Conservation (phyloP, 2,797 vertebrate genomes). For the Trichosurus vulpecula region DNA sequence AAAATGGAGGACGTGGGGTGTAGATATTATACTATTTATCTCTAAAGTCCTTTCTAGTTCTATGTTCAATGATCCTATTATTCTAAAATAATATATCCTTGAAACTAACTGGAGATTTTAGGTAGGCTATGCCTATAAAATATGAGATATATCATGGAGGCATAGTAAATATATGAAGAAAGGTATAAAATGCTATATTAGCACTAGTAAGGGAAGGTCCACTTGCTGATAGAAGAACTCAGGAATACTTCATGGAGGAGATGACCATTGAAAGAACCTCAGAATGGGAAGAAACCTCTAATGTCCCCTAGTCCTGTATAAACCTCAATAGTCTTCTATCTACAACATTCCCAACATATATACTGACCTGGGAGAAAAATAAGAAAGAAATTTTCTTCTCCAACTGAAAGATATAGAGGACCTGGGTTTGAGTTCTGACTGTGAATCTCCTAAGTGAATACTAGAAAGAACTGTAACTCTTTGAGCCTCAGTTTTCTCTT, state of each 20-base stretch:
- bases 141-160: not conserved
- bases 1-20: not conserved
- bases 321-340: not conserved
- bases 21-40: not conserved
- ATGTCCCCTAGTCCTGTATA: not conserved
- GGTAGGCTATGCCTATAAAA: not conserved
- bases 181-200: not conserved
- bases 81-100: not conserved
- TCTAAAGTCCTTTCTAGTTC: not conserved
- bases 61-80: not conserved
- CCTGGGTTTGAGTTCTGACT: not conserved
- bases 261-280: not conserved
- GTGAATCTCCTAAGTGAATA: not conserved
- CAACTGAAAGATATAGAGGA: not conserved
- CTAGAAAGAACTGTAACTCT: not conserved
- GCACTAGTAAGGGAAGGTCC: not conserved
- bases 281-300: not conserved
- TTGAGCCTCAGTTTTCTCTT: not conserved
- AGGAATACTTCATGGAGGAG: not conserved
- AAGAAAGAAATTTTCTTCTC: not conserved
- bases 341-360: not conserved
- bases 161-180: not conserved
- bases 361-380: not conserved
- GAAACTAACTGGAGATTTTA: not conserved
- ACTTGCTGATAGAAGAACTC: rapidly evolving